phyloP scores from a whole-genome alignment of 2,113 vertebrate genomes.

The Leuciscus idus region DNA sequence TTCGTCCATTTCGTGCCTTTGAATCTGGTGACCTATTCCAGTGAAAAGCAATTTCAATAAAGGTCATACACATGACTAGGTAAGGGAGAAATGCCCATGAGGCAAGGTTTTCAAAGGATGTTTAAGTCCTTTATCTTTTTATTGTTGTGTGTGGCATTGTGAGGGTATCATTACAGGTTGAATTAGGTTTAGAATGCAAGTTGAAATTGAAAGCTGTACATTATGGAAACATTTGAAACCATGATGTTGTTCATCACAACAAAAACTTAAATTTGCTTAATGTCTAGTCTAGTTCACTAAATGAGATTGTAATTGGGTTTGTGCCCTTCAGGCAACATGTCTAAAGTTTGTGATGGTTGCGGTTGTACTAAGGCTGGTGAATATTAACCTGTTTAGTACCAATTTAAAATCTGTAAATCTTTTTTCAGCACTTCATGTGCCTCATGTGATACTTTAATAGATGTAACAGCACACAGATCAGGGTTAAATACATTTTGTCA shows the following conservation, averaged over 20 bases:
- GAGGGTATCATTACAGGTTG: slow-evolving; percentile 7
- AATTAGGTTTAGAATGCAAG: background rate
- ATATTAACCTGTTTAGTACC: background rate
- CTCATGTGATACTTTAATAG: background rate
- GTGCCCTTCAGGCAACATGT: background rate
- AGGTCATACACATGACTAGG: slow-evolving; percentile 55
- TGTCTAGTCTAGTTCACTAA: background rate
- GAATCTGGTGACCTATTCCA: slow-evolving; percentile 56
- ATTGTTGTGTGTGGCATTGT: slow-evolving; percentile 26
- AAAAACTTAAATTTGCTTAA: background rate
- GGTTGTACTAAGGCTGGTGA: background rate
- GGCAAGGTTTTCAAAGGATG: slow-evolving; percentile 38
- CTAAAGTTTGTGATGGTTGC: slow-evolving; percentile 3
- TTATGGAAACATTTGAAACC: background rate
- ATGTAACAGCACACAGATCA: background rate
- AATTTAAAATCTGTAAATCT: background rate
- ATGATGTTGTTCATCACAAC: background rate
- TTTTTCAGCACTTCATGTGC: background rate
- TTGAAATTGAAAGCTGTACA: background rate
- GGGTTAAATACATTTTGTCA: background rate
- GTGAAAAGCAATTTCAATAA: slow-evolving; percentile 59
- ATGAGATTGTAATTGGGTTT: slow-evolving; percentile 16
- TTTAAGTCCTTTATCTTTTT: slow-evolving; percentile 40
- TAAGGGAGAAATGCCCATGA: slow-evolving; percentile 42
- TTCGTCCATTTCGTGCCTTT: slow-evolving; percentile 29